phyloP scores from a whole-genome alignment of 2,113 vertebrate genomes.

The Forbesichthys agassizii region DNA sequence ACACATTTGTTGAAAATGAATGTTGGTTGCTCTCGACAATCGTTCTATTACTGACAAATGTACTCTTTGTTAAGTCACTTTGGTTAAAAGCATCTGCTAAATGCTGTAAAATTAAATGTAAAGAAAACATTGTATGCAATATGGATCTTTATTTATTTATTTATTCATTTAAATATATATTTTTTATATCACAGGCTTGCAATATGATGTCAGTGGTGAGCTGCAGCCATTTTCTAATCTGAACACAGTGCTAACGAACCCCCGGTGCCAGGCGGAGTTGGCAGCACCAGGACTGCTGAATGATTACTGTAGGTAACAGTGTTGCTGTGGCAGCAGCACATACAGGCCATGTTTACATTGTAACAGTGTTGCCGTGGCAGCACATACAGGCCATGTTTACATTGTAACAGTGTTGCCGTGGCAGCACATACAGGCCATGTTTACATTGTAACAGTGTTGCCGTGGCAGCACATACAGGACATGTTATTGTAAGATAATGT shows the following conservation, averaged over 20 bases:
- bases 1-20: too few relatives aligned
- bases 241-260: slow-evolving; percentile 5
- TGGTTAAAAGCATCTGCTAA: too few relatives aligned
- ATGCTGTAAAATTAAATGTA: background rate
- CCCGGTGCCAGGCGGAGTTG: slow-evolving; percentile 45
- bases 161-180: background rate
- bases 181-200: slow-evolving; percentile 15
- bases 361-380: background rate
- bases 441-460: background rate
- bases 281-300: slow-evolving; percentile 72
- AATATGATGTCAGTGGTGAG: background rate
- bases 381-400: background rate
- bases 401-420: background rate
- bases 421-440: background rate
- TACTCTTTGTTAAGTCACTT: too few relatives aligned
- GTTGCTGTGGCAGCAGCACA: background rate
- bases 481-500: too few relatives aligned
- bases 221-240: slow-evolving; percentile 45
- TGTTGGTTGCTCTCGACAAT: too few relatives aligned
- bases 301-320: slow-evolving; percentile 75
- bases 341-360: too few relatives aligned
- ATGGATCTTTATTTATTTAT: background rate
- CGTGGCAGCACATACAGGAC: background rate
- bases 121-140: background rate
- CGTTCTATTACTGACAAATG: too few relatives aligned